Conservation (phyloP, 2,888 invertebrate species). For the Chrysotoxum bicinctum region DNA sequence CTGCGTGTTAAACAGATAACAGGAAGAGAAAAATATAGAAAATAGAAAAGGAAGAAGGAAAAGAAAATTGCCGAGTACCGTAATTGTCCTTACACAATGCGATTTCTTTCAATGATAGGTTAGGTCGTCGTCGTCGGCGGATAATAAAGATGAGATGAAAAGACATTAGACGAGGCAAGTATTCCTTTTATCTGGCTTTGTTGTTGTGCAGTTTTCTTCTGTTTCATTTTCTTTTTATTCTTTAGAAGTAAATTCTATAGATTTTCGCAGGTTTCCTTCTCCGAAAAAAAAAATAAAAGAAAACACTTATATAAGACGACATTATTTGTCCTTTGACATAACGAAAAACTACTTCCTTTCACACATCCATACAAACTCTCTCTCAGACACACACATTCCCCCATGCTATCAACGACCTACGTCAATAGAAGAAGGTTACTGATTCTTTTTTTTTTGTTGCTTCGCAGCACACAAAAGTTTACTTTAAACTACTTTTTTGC, state of each 20-base stretch:
- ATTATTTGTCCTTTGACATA: conserved; percentile 52
- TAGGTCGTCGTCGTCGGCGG: conserved; percentile 37
- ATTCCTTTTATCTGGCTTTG: not conserved
- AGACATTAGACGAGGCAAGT: conserved; percentile 32
- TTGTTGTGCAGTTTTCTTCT: conserved; percentile 13
- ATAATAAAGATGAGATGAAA: conserved; percentile 56
- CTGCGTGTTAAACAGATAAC: conserved; percentile 49
- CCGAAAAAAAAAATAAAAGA: not conserved
- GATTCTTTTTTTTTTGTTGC: not conserved
- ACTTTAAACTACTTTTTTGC: conserved; percentile 12
- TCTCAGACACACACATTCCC: not conserved
- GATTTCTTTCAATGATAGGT: conserved; percentile 57
- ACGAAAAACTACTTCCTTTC: conserved; percentile 22
- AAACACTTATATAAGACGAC: conserved; percentile 52
- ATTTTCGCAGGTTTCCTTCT: conserved; percentile 40
- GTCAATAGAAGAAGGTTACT: conserved; percentile 31
- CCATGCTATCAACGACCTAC: conserved; percentile 19
- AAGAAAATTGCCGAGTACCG: conserved; percentile 42
- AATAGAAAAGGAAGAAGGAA: not conserved
- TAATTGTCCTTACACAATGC: conserved; percentile 67
- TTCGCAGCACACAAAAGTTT: conserved; percentile 26
- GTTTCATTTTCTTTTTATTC: not conserved
- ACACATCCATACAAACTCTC: conserved; percentile 1
- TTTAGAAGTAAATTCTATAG: conserved; percentile 34
- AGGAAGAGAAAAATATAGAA: conserved; percentile 23